Base-by-base conservation (phyloP, 1,140 invertebrate genomes). In the Anadara kagoshimensis region DNA sequence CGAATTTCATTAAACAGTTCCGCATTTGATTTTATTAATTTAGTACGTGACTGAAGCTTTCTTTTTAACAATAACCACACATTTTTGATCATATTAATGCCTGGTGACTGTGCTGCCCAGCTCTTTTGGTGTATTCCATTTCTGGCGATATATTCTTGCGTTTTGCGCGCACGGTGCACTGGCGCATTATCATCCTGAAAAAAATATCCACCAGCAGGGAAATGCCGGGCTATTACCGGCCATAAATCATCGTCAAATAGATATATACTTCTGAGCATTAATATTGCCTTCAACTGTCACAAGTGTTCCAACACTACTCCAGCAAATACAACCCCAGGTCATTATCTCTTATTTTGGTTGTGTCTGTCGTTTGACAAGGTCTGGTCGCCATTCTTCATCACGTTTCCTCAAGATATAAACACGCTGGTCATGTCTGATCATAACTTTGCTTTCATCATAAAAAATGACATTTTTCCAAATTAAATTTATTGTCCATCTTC, bases 41-140 rank as follows among this genome's bases (percentile, higher is more conserved):
- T n/a, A n/a, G n/a, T n/a, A n/a, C n/a, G n/a, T n/a, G n/a, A n/a
- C n/a, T n/a, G n/a, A 12, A 68, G 61, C 54, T 63, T 64, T 29
- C 58, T 54, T 71, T 71, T 71, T 18, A 71, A 10, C n/a, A 22
- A 71, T 29, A 71, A 56, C n/a, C 47, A 63, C 2, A 63, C 29
- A 62, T 71, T 71, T 56, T 71, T 53, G 12, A 71, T 71, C 4
- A 71, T 57, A 44, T 71, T 71, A 24, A 63, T 54, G 56, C 64
- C 47, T 16, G 69, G 47, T 36, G 47, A 45, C 51, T 64, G 47
- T 71, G 59, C 59, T 36, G 69, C 45, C 58, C 47, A 71, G 43
- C 59, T 63, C 59, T 63, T 63, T 12, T 20, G 10, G n/a, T 53
- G 53, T 11, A 64, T 71, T 11, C n/a, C 10, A n/a, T 70, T 70